Percentiles rank a stretch among this genome's conserved stretches.
These are phyloP conservation scores for Apolygus lucorum DNA, from an alignment of 1,140 invertebrate species.

Conservation along the genomic window DNA sequence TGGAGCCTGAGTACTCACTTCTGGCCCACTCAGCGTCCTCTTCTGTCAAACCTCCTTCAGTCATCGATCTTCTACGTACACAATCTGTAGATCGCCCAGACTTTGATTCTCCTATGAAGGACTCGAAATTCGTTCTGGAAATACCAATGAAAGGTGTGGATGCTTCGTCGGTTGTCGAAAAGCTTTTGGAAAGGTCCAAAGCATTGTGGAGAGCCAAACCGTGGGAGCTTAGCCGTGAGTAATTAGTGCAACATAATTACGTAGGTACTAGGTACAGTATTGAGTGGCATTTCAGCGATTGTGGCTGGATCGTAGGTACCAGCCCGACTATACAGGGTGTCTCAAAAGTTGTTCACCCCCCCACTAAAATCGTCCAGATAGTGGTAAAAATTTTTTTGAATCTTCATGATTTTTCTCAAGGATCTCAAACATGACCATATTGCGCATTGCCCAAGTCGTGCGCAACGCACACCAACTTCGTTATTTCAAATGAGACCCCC, in stretches of 20 bases:
- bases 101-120: neutral
- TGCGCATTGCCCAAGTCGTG: too few relatives aligned
- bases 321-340: neutral
- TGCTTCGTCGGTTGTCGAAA: neutral
- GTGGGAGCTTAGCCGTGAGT: neutral
- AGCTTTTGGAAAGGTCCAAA: neutral
- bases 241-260: too few relatives aligned
- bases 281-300: neutral
- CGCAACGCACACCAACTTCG: too few relatives aligned
- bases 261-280: neutral
- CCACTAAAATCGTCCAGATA: too few relatives aligned
- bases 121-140: neutral
- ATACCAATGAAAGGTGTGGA: too few relatives aligned
- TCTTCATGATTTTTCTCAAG: too few relatives aligned
- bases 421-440: too few relatives aligned
- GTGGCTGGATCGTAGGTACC: neutral
- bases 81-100: neutral
- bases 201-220: neutral
- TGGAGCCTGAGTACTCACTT: neutral
- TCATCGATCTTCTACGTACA: neutral
- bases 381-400: too few relatives aligned
- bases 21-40: neutral
- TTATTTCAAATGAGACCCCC: too few relatives aligned
- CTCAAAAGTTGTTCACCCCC: too few relatives aligned
- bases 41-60: neutral